phyloP scores from a whole-genome alignment of 2,888 invertebrate genomes.

The Lycocerus yunnanus region DNA sequence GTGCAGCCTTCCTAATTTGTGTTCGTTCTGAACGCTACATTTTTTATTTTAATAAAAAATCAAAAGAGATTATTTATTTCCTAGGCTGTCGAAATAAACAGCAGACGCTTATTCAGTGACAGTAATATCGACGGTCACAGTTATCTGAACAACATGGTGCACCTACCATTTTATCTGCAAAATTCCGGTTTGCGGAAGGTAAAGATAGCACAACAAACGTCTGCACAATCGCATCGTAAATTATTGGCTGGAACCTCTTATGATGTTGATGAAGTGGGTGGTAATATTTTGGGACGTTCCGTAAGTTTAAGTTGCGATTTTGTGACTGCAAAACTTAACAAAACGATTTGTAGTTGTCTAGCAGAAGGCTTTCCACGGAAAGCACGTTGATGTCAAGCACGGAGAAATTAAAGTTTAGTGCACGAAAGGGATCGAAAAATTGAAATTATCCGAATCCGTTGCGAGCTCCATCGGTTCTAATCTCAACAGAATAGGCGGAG shows the following conservation, averaged over 20 bases:
- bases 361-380: constrained; percentile 76
- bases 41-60: not conserved
- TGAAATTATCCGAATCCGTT: constrained; percentile 84
- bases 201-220: constrained; percentile 83
- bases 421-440: constrained; percentile 70
- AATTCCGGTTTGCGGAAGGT: constrained; percentile 92
- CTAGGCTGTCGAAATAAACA: constrained; percentile 87
- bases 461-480: constrained; percentile 91
- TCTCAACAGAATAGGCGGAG: constrained; percentile 76
- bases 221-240: constrained; percentile 60
- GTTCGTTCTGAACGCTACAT: not conserved
- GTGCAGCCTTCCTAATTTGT: too few relatives aligned
- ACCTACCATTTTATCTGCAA: constrained; percentile 96
- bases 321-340: not conserved
- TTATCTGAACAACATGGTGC: constrained; percentile 94
- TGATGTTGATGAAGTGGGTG: constrained; percentile 61
- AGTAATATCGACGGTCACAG: constrained; percentile 94
- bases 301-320: constrained; percentile 43
- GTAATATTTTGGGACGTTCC: constrained; percentile 58
- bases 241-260: constrained; percentile 50
- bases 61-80: not conserved
- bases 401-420: constrained; percentile 67
- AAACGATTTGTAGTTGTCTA: constrained; percentile 62
- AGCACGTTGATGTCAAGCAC: constrained; percentile 82
- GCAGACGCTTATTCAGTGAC: constrained; percentile 84